Evolutionary conservation across 2,888 invertebrate species (phyloP), one percentile per base, ranked within the genome.

Genomic region (Scaptomyza reducta): DNA sequence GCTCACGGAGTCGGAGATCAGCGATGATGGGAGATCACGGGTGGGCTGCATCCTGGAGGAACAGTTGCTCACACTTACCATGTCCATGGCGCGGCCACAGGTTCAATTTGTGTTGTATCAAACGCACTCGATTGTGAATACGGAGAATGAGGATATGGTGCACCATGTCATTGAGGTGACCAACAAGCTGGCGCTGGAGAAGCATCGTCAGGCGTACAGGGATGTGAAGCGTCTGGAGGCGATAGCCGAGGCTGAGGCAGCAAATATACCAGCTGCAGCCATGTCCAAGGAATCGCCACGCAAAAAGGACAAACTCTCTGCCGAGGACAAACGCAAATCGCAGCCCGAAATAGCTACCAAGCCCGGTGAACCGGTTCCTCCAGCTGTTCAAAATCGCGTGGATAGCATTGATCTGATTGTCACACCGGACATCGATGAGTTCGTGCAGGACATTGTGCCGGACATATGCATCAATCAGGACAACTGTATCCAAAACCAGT

Each of bases 51-150:
- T 96, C 47, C 91, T 96, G 18, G 94, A 95, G 76, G 96, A 96
- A 87, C 96, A 97, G 89, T 93, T 95, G 87, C 94, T 94, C 79
- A 96, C 96, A 0, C 92, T 97, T 11, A 94, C 94, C 74, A 93
- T 95, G 77, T 94, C 96, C 0, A 94, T 97, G 93, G 95, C 96
- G 0, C 94, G 95, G 55, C 96, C 97, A 0, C 96, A 96, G 92
- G 95, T 96, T 25, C 97, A 97, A 88, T 93, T 96, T 69, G 94
- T 96, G 13, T 91, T 97, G 33, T 97, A 97, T 83, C 96, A 96
- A 89, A 96, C 96, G 0, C 96, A 97, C 91, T 96, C 96, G 0
- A 94, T 95, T 53, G 92, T 96, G 42, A 94, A 94, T 35, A 94
- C 94, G 0, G 97, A 97, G 90, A 97, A 97, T 74, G 93, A 93